Evolutionary conservation across 2,888 invertebrate species (phyloP).

Genomic region (Perithous albicinctus): DNA sequence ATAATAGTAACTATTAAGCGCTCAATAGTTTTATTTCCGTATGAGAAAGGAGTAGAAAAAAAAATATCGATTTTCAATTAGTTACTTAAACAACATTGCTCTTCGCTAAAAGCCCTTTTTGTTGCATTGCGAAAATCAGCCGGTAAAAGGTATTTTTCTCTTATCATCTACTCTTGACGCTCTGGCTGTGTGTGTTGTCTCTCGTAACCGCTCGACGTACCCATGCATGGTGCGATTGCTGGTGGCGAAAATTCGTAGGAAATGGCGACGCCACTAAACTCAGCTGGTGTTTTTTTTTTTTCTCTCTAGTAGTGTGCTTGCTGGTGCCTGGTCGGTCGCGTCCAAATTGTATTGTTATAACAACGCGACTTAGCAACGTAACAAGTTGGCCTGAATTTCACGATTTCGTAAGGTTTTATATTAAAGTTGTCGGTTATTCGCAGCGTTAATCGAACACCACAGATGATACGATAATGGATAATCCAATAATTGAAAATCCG

Average conservation of each 20-base stretch:
- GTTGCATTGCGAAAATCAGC: constrained; percentile 1
- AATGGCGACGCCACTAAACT: constrained; percentile 4
- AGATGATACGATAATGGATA: constrained; percentile 76
- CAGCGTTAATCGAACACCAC: constrained; percentile 16
- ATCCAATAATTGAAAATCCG: constrained; percentile 69
- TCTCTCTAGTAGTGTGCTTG: too few relatives aligned
- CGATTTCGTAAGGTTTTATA: background rate
- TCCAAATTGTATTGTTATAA: background rate
- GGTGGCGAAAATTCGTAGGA: constrained; percentile 11
- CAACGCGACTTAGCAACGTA: background rate
- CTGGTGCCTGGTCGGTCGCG: background rate
- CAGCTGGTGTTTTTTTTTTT: background rate
- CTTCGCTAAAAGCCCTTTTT: too few relatives aligned
- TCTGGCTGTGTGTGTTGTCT: too few relatives aligned
- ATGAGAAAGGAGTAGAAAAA: too few relatives aligned
- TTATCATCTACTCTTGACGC: constrained; percentile 18
- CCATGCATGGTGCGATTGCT: background rate
- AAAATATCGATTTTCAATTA: too few relatives aligned
- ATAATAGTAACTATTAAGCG: too few relatives aligned
- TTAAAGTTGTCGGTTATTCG: background rate
- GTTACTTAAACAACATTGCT: too few relatives aligned
- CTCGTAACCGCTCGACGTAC: background rate
- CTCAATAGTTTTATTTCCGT: too few relatives aligned
- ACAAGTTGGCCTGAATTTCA: background rate
- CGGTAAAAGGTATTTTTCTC: constrained; percentile 23